A percentile compares a stretch with the other conserved stretches of the same genome.
Evolutionary conservation across 2,888 invertebrate genomes (phyloP).

Genomic region (Phengaris alcon): DNA sequence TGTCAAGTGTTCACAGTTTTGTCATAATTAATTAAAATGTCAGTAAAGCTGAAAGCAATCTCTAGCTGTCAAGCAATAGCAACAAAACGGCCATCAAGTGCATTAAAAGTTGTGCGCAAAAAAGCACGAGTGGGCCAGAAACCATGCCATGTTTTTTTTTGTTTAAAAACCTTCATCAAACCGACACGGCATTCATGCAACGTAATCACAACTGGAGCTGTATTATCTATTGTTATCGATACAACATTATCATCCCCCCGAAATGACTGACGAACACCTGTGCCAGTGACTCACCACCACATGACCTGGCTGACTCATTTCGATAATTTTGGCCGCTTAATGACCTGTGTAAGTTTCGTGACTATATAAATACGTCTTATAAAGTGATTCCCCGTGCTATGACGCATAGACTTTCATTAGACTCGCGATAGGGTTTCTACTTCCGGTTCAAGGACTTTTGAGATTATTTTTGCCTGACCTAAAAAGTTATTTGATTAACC

Average conservation of each 20-base stretch:
- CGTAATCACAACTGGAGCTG: constrained; percentile 9
- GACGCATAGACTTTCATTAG: constrained; percentile 24
- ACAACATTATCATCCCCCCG: constrained; percentile 3
- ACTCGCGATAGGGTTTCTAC: constrained; percentile 2
- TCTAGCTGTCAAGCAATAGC: background rate
- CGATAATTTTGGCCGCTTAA: constrained; percentile 26
- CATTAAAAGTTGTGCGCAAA: background rate
- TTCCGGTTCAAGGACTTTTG: constrained; percentile 10
- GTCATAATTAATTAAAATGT: background rate
- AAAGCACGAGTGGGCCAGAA: too few species aligned
- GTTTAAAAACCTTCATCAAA: background rate
- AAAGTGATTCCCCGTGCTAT: constrained; percentile 19
- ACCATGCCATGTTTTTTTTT: background rate
- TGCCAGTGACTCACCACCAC: background rate
- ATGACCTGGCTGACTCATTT: constrained; percentile 25
- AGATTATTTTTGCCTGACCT: background rate
- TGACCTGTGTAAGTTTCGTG: constrained; percentile 22
- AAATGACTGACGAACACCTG: constrained; percentile 10
- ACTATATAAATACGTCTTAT: background rate
- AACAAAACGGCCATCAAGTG: background rate
- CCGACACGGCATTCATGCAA: background rate
- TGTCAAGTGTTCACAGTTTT: background rate
- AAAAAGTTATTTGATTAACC: background rate
- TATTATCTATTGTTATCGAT: constrained; percentile 12
- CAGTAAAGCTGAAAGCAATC: background rate